Base-by-base conservation (phyloP, 1,140 invertebrate genomes). In the Orius laevigatus region DNA sequence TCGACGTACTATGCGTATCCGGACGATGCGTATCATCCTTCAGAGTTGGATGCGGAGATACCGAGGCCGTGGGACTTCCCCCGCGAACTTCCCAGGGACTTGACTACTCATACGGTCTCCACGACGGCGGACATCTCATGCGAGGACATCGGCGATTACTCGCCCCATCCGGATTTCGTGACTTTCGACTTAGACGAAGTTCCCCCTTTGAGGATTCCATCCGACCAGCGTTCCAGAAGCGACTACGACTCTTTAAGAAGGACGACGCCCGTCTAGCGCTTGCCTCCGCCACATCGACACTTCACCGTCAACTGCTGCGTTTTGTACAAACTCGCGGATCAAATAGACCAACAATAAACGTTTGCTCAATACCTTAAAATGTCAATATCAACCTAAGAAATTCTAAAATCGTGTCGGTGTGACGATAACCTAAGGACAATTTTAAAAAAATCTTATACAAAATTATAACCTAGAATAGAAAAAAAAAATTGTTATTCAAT, bases 51-150 rank as follows among this genome's bases (percentile, higher is more conserved):
- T 5, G 35, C 20, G 9, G 49, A 51, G n/a, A n/a, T 53, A 31
- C 25, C 39, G n/a, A 32, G 35, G 5, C 48, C 38, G 14, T 50
- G 52, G 52, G 52, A 53, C 14, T 59, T 70, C 48, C 65, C 69
- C 14, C 61, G 68, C 14, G 66, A 70, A 53, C 59, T 70, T 49
- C 65, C 69, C 15, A 61, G 68, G 14, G 66, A 70, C 53, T 57
- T 66, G 15, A 69, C 70, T 16, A 66, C 66, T 46, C 66, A 71
- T 55, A 70, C 72, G 59, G 63, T 73, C 20, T 70, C 70, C 48
- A 70, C 70, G n/a, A 69, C 70, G 49, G 69, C 66, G 12, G 69
- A 71, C 57, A 65, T 70, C 44, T 63, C 65, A 12, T 55, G 53
- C 33, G 55, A 56, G 39, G 57, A 56, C 12, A 52, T 53, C 16